Evolutionary conservation across 2,113 vertebrate species (phyloP), one percentile per base, ranked within the genome.

Genomic region (Elanus axillaris): DNA sequence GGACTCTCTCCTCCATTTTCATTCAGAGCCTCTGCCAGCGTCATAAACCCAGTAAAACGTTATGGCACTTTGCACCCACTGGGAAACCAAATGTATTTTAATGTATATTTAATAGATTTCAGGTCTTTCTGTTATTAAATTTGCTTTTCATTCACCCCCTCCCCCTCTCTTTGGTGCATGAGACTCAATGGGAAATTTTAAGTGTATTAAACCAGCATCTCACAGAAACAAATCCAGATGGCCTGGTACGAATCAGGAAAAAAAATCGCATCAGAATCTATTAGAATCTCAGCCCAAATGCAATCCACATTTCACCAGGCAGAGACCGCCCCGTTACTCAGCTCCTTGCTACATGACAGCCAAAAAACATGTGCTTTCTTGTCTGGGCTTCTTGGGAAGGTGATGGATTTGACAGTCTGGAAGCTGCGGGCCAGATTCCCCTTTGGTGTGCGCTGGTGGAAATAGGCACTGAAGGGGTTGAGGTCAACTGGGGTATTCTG

Each of bases 51-150:
- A 94, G 95, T 92, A 96, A 97, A 97, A 97, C 47, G 8, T 97
- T 96, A 96, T 96, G 97, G 95, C 95, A 96, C 94, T 97, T 97
- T 96, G 92, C 96, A 95, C 93, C 95, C 97, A 96, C 92, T 97
- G 96, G 96, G 96, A 97, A 97, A 95, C 96, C 93, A 97, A 97
- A 97, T 96, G 96, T 93, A 96, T 96, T 96, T 97, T 95, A 97
- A 96, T 97, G 97, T 95, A 81, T 63, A 92, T 96, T 97, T 97
- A 97, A 97, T 97, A 97, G 97, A 96, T 96, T 96, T 96, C 96
- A 96, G 94, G 94, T 97, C 93, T 95, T 95, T 96, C 96, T 94
- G 94, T 97, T 96, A 97, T 96, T 97, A 95, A 95, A 97, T 96
- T 96, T 96, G 88, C 96, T 90, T 95, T 97, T 96, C 93, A 22